A percentile compares a stretch with the other conserved stretches of the same genome.
Evolutionary conservation across 2,113 vertebrate genomes (phyloP).

Genomic region (Campylorhamphus procurvoides): DNA sequence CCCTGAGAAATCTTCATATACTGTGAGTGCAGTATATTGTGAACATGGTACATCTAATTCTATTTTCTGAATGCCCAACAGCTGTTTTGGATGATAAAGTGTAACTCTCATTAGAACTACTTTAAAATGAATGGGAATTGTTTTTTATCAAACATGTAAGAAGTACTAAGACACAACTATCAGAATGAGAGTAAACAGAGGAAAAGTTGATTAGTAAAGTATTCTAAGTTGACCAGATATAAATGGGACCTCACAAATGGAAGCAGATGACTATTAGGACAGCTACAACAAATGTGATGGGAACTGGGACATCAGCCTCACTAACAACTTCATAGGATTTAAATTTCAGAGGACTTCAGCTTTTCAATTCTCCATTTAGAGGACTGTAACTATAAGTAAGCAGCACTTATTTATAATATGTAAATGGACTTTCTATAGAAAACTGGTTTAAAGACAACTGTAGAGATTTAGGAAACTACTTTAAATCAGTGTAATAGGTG

Average conservation of each 20-base stretch:
- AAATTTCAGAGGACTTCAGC: background rate
- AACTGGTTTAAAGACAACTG: background rate
- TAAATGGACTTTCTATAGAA: background rate
- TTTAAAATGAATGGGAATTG: background rate
- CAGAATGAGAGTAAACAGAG: background rate
- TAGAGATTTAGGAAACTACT: background rate
- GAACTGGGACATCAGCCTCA: background rate
- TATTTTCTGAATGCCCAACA: background rate
- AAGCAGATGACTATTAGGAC: background rate
- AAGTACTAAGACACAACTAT: background rate
- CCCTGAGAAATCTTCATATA: background rate
- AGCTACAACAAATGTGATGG: background rate
- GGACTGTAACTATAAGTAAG: background rate
- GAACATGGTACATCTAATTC: background rate
- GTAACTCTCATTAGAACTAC: background rate
- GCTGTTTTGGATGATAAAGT: rapidly evolving
- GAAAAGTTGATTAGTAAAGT: background rate
- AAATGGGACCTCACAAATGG: background rate
- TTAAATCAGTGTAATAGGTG: background rate
- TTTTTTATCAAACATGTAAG: background rate
- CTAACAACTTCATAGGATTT: background rate
- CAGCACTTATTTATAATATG: background rate
- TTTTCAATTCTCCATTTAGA: background rate
- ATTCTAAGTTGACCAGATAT: background rate
- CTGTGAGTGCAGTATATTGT: background rate